A percentile compares a stretch with the other conserved stretches of the same genome.
Conservation (phyloP, 1,140 invertebrate genomes). For the Ptiloglossa arizonensis region DNA sequence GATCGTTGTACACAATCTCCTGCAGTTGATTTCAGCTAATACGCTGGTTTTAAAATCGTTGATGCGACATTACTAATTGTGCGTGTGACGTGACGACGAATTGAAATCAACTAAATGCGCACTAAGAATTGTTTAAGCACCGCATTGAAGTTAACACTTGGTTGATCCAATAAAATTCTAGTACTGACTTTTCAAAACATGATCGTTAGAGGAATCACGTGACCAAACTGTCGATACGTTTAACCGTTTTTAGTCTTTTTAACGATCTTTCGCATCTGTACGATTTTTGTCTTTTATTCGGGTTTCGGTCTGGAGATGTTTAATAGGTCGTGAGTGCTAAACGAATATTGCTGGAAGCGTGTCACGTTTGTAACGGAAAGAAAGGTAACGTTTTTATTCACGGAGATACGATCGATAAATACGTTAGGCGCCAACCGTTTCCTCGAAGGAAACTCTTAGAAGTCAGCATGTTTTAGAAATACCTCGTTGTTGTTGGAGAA, state of each 20-base stretch:
- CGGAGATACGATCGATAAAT: conserved; percentile 51
- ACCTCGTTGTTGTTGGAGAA: too few species aligned
- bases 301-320: too few species aligned
- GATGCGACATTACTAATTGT: not conserved
- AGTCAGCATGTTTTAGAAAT: not conserved
- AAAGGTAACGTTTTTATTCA: conserved; percentile 3
- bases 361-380: not conserved
- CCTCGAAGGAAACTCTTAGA: not conserved
- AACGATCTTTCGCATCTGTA: too few species aligned
- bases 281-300: not conserved
- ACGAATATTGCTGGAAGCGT: not conserved
- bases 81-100: not conserved
- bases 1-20: not conserved
- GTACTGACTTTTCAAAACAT: not conserved
- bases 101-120: not conserved
- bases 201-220: not conserved
- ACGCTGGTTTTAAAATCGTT: too few species aligned
- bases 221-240: not conserved
- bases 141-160: not conserved
- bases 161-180: not conserved
- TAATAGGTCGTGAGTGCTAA: not conserved
- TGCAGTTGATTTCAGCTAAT: too few species aligned
- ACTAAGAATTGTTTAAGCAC: not conserved
- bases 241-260: not conserved
- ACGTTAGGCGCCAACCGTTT: conserved; percentile 45